phyloP scores from a whole-genome alignment of 2,888 invertebrate genomes.

The Ryuthela nishihirai region DNA sequence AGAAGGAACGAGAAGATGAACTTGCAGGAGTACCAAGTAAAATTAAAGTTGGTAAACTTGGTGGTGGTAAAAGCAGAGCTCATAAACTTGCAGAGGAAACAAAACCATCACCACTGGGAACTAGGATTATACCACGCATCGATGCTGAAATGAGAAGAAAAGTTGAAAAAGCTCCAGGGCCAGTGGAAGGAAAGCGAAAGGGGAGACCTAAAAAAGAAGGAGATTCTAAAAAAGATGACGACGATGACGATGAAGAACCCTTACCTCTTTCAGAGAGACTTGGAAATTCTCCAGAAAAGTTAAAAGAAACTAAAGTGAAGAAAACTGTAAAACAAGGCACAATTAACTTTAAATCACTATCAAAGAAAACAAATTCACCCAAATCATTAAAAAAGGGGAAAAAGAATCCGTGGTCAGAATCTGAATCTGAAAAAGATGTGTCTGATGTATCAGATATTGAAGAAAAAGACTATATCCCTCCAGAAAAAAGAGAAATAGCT shows the following conservation, averaged over 20 bases:
- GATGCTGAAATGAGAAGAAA: constrained; percentile 49
- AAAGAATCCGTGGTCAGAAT: constrained; percentile 48
- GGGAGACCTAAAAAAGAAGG: constrained; percentile 27
- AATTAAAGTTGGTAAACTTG: constrained; percentile 53
- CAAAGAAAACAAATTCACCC: constrained; percentile 19
- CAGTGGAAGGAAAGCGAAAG: constrained; percentile 17
- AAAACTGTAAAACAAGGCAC: constrained; percentile 3
- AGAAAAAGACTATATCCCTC: constrained; percentile 24
- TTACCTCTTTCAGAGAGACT: constrained; percentile 38
- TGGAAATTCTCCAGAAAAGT: constrained; percentile 27
- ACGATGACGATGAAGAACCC: constrained; percentile 17
- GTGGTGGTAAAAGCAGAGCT: constrained; percentile 50
- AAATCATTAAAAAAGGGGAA: constrained; percentile 36
- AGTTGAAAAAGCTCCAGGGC: constrained; percentile 43
- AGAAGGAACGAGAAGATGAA: constrained; percentile 31
- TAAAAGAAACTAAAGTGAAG: constrained; percentile 14
- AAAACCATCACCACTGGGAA: constrained; percentile 51
- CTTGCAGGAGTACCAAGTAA: constrained; percentile 9
- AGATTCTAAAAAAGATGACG: constrained; percentile 13
- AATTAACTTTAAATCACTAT: constrained; percentile 1
- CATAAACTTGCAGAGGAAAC: constrained; percentile 53
- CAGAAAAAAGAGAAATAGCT: constrained; percentile 35
- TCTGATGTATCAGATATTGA: constrained; percentile 20
- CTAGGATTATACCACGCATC: constrained; percentile 48
- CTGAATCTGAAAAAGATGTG: constrained; percentile 36